A percentile compares a stretch with the other conserved stretches of the same genome.
Evolutionary conservation across 1,140 invertebrate genomes (phyloP).

Genomic region (Lasaia peninsularis): DNA sequence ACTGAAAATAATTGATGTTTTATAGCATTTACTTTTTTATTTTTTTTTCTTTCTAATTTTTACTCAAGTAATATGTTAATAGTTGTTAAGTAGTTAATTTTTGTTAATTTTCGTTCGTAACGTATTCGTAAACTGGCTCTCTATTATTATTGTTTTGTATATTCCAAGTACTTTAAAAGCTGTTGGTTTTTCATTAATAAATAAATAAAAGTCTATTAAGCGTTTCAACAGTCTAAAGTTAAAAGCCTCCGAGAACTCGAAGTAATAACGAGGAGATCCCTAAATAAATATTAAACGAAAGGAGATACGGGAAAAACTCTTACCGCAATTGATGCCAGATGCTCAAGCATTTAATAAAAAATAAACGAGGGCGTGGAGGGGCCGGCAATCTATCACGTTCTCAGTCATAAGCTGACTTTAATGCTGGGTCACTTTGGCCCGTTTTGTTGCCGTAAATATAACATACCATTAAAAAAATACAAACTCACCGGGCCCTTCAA

Average conservation of each 20-base stretch:
- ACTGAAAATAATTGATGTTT: too few relatives aligned
- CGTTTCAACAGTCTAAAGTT: constrained; percentile 1
- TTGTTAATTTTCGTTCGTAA: too few relatives aligned
- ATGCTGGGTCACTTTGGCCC: constrained; percentile 70
- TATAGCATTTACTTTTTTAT: too few relatives aligned
- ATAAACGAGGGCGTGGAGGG: constrained; percentile 48
- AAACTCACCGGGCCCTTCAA: constrained; percentile 53
- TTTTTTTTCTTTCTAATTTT: too few relatives aligned
- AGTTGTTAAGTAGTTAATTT: too few relatives aligned
- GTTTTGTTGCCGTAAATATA: constrained; percentile 71
- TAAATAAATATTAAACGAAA: constrained; percentile 12
- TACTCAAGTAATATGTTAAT: too few relatives aligned
- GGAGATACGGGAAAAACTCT: constrained; percentile 46
- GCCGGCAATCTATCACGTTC: constrained; percentile 66
- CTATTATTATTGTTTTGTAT: too few relatives aligned
- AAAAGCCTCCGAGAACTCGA: background rate
- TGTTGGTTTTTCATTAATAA: too few relatives aligned
- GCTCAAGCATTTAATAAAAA: constrained; percentile 65
- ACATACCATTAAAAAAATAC: constrained; percentile 60
- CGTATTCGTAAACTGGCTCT: too few relatives aligned
- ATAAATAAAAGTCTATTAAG: background rate
- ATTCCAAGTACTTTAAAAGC: too few relatives aligned
- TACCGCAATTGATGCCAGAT: constrained; percentile 64
- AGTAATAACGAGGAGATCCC: constrained; percentile 6
- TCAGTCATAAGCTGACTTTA: constrained; percentile 72